Conservation (phyloP, 2,797 vertebrate genomes). For the Tarsius wallacei region DNA sequence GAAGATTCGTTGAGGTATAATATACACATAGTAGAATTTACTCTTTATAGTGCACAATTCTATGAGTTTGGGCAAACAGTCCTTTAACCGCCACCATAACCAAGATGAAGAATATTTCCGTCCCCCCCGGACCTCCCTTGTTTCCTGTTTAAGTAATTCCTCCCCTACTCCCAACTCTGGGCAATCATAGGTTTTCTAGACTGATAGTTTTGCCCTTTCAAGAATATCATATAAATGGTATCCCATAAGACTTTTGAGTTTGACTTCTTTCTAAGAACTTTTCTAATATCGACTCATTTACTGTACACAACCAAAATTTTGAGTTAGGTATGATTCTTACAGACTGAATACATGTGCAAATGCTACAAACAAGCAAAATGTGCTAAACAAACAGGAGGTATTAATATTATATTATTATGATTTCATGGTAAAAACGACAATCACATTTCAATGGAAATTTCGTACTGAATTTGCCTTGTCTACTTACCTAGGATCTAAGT, state of each 20-base stretch:
- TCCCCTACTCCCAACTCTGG: not conserved
- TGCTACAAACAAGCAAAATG: not conserved
- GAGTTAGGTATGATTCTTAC: not conserved
- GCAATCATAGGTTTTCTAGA: not conserved
- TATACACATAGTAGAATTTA: not conserved
- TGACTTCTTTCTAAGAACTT: not conserved
- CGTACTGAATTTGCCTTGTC: not conserved
- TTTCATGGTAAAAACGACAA: not conserved
- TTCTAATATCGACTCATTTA: not conserved
- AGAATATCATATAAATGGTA: not conserved
- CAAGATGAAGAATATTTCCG: not conserved
- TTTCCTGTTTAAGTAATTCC: not conserved
- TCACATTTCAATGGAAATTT: not conserved
- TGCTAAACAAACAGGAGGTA: not conserved
- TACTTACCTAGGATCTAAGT: not conserved
- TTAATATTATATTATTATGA: not conserved
- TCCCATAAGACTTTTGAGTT: not conserved
- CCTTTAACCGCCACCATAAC: not conserved
- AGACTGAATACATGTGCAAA: not conserved
- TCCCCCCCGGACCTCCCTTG: not conserved
- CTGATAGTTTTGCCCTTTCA: not conserved
- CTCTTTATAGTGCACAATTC: not conserved
- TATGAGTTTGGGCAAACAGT: not conserved
- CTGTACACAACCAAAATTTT: not conserved
- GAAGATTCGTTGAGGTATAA: not conserved